These are phyloP conservation scores for Sebastiscus tertius DNA, from an alignment of 2,797 vertebrate species.

Conservation along the genomic window DNA sequence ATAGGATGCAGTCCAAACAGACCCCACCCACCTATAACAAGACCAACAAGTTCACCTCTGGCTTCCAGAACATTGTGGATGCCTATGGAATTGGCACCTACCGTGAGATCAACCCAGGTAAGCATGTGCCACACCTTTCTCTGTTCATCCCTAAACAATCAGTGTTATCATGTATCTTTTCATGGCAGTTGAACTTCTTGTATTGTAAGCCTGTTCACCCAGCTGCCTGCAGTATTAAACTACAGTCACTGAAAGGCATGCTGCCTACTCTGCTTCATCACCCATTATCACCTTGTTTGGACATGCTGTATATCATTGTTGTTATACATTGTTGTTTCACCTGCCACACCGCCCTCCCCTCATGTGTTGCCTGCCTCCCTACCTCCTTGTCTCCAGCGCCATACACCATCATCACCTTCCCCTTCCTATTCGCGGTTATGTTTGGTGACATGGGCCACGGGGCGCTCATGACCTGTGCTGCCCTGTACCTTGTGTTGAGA, in stretches of 20 bases:
- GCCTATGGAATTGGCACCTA: constrained; percentile 97
- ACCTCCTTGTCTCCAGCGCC: constrained; percentile 84
- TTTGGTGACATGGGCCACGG: constrained; percentile 98
- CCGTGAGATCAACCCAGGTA: constrained; percentile 98
- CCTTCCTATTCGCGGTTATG: constrained; percentile 98
- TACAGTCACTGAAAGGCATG: neutral
- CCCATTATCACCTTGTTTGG: constrained; percentile 23
- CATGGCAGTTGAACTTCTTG: neutral
- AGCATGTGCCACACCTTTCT: neutral
- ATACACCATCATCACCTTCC: constrained; percentile 98
- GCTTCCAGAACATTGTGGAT: constrained; percentile 98
- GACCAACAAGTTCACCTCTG: constrained; percentile 97
- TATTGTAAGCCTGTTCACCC: constrained; percentile 19
- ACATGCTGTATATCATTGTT: neutral
- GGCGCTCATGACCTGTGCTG: constrained; percentile 92
- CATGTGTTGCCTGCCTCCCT: constrained; percentile 34
- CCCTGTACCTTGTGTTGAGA: constrained; percentile 93
- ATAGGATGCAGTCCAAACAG: constrained; percentile 97
- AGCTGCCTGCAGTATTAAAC: constrained; percentile 7
- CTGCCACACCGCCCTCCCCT: constrained; percentile 8
- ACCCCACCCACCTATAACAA: constrained; percentile 98
- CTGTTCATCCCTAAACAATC: neutral
- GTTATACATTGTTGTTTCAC: neutral
- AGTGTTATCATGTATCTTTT: neutral
- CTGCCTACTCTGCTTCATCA: neutral